Conservation (phyloP, 2,797 vertebrate genomes). For the Notolepis coatsorum region DNA sequence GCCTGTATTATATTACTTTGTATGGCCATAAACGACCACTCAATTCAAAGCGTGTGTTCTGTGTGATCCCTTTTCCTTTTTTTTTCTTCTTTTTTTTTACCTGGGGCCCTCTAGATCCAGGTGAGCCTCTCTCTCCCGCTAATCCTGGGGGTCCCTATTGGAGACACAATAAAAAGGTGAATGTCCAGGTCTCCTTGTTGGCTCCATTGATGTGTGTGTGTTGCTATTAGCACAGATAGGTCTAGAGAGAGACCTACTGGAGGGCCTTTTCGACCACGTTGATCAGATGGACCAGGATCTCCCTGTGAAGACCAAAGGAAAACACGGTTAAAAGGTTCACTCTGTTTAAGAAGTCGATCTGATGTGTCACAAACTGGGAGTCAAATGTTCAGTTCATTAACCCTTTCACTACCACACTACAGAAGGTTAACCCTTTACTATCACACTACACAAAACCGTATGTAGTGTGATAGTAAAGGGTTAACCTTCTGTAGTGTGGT, state of each 20-base stretch:
- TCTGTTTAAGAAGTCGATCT: too few relatives aligned
- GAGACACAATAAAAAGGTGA: constrained; percentile 17
- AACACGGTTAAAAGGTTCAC: constrained; percentile 1
- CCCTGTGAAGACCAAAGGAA: constrained; percentile 71
- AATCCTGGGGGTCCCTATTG: constrained; percentile 80
- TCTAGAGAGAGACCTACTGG: constrained; percentile 55
- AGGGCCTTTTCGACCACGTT: constrained; percentile 77
- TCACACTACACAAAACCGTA: too few relatives aligned
- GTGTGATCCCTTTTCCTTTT: too few relatives aligned
- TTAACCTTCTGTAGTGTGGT: too few relatives aligned
- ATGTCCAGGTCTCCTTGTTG: background rate
- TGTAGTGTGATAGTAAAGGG: too few relatives aligned
- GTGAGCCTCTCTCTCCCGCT: constrained; percentile 74
- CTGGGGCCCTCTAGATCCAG: constrained; percentile 76
- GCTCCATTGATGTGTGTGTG: background rate
- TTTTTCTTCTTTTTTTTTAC: too few relatives aligned
- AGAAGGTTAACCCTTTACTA: too few relatives aligned
- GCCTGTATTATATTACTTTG: background rate
- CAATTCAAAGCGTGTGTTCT: background rate
- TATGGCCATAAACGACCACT: background rate
- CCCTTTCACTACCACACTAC: too few relatives aligned
- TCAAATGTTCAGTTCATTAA: too few relatives aligned
- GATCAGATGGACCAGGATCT: constrained; percentile 78
- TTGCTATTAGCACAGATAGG: background rate
- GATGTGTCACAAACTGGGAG: too few relatives aligned